These are phyloP conservation scores for Apteryx mantelli DNA, from an alignment of 2,113 vertebrate genomes.

Conservation along the genomic window DNA sequence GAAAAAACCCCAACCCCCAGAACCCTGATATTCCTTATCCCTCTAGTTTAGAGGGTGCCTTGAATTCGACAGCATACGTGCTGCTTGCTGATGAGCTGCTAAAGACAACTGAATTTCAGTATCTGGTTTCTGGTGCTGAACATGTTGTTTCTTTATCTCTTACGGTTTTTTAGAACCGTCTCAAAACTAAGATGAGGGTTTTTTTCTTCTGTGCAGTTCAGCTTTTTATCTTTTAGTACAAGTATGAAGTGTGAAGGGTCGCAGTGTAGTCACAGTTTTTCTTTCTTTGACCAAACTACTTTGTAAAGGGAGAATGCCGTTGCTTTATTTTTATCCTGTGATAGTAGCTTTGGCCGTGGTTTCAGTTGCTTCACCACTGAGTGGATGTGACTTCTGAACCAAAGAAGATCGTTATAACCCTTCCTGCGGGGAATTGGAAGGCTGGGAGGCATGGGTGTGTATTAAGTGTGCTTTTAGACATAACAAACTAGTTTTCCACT, in stretches of 20 bases:
- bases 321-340: not conserved
- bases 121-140: accelerated
- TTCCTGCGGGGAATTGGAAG: accelerated
- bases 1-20: too few species aligned
- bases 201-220: not conserved
- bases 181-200: accelerated
- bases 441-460: accelerated
- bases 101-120: accelerated
- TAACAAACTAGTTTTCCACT: not conserved
- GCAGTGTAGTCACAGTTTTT: not conserved
- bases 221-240: not conserved
- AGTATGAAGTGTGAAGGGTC: not conserved
- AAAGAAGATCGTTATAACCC: too few species aligned
- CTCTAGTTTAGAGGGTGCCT: not conserved
- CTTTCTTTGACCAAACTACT: too few species aligned
- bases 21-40: accelerated
- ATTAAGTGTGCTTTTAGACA: too few species aligned
- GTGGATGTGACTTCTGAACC: not conserved
- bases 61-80: accelerated
- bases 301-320: not conserved
- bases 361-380: accelerated
- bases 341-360: not conserved
- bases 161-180: not conserved
- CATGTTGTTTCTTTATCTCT: accelerated
- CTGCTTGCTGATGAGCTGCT: not conserved